Base-by-base conservation (phyloP, 2,797 vertebrate genomes). In the Alauda arvensis region DNA sequence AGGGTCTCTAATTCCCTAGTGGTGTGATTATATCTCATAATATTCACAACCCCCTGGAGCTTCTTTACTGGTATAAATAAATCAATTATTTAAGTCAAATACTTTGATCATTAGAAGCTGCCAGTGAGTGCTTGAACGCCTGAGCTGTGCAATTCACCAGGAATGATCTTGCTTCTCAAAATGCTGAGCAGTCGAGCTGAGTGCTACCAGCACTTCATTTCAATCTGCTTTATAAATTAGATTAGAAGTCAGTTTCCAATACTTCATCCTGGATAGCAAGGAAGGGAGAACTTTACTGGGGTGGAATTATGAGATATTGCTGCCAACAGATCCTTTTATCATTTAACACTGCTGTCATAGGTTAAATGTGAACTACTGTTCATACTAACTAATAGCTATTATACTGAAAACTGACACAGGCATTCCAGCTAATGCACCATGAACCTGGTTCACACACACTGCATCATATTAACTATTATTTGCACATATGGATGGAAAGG, bases 41-140 rank as follows among this genome's bases (percentile, higher is more conserved):
- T 91, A 78, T 82, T 95, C 93, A 88, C 87, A 89, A 56, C 75
- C 92, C 93, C 93, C 94, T 66, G 78, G 90, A 94, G 95, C 79
- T 88, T 70, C 74, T 91, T 88, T 82, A 92, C 94, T 91, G 88
- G 91, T 95, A 95, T 95, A 96, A 96, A 95, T 95, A 91, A 95
- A 96, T 96, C 95, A 94, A 89, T 97, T 95, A 96, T 96, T 97
- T 93, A 96, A 96, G 95, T 94, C 39, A 76, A 93, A 95, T 76
- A 70, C 96, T 96, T 96, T 96, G 95, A 95, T 96, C 91, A 86
- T 83, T 70, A 68, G 26, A 67, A 95, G 85, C 92, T 89, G 84
- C 77, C 66, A 91, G 85, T 78, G 83, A 87, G 86, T 60, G 72
- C 83, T 61, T 81, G 88, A 77, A 91, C 75, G 88, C 60, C 85